Base-by-base conservation (phyloP, 2,113 vertebrate species). In the Psittacula cyanocephala region DNA sequence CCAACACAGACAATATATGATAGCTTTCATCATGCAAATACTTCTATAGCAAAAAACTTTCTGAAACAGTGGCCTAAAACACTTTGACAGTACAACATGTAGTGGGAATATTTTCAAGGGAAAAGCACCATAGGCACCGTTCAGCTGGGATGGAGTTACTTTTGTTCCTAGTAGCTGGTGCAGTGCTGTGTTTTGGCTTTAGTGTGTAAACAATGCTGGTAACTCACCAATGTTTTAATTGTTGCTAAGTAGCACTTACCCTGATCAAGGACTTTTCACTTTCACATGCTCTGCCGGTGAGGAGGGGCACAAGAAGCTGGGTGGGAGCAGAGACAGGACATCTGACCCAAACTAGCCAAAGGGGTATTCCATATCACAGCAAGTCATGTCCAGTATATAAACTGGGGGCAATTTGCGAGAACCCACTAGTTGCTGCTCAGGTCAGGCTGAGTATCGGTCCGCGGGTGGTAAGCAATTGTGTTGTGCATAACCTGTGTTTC, bases 41-140 rank as follows among this genome's bases (percentile, higher is more conserved):
- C 19, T 88, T 74, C 9, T 31, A 16, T 10, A 88, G n/a, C 12
- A 69, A 81, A 85, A 19, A 49, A 29, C 27, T 88, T 86, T 90
- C 64, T 90, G 74, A 89, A 96, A 86, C 17, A 80, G 37, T 89
- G 85, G 11, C 81, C 76, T 93, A 90, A 95, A 92, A 84, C 33
- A 81, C 52, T 81, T 67, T 84, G 87, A 93, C 91, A 95, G 41
- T 41, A 37, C 22, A 87, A 76, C 50, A 82, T 70, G 63, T n/a
- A 39, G 88, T 81, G 31, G 37, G 62, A 95, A 75, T 83, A 89
- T 86, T 88, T 94, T 93, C 80, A 86, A 86, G 50, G 53, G 53
- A 86, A 91, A 88, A 79, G 52, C 16, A 74, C 78, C 1, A 0
- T 25, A 71, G 84, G 8, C 55, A 57, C 19, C n/a, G 19, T 14